Conservation (phyloP, 2,888 invertebrate genomes). For the Macrosiphum euphorbiae region DNA sequence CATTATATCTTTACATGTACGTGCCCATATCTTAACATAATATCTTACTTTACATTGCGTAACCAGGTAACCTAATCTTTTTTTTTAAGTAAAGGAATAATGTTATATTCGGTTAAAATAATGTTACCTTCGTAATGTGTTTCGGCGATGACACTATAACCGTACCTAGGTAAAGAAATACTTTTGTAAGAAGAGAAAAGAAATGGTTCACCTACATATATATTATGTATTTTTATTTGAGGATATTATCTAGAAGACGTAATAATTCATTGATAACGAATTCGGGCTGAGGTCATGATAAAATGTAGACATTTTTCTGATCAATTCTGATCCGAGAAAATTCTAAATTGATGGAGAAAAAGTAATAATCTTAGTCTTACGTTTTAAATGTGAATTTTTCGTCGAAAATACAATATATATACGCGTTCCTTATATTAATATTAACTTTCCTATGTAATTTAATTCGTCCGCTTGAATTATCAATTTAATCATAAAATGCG, state of each 20-base stretch:
- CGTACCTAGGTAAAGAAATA: neutral
- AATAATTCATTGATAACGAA: neutral
- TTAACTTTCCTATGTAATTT: neutral
- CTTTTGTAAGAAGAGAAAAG: neutral
- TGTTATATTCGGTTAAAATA: neutral
- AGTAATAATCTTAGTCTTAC: neutral
- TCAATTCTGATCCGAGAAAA: neutral
- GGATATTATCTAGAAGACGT: neutral
- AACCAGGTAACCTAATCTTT: neutral
- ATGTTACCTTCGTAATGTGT: neutral
- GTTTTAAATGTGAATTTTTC: neutral
- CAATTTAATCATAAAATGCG: neutral
- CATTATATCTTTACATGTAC: neutral
- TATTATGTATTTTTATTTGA: neutral
- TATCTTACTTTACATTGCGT: neutral
- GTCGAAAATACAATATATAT: neutral
- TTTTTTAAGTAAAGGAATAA: neutral
- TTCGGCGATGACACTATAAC: neutral
- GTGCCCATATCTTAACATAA: neutral
- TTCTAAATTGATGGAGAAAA: neutral
- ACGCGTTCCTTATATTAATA: neutral
- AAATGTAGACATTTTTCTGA: neutral
- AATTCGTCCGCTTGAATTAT: neutral
- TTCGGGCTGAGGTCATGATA: neutral
- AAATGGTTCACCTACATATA: neutral